Base-by-base conservation (phyloP, 2,888 invertebrate species). In the Lasioglossum morio region DNA sequence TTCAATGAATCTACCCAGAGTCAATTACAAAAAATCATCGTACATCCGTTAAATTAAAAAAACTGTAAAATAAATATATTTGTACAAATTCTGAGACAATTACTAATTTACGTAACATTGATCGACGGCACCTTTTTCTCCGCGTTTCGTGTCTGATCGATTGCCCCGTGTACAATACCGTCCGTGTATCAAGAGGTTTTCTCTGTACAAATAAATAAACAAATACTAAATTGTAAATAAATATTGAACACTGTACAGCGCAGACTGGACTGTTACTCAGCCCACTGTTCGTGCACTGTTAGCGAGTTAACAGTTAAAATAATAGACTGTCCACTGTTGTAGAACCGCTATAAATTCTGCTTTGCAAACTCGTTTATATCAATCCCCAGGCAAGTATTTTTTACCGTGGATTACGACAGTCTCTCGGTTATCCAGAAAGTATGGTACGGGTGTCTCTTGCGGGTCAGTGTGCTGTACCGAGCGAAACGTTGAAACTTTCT, bases 141-240 rank as follows among this genome's bases (percentile, higher is more conserved):
- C 34, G 23, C 37, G 34, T 19, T 19, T 34, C 34, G 19, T 2
- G 8, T 23, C 23, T 66, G 66, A 66, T 37, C 34, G 34, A 66
- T 66, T 19, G 66, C 34, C 1, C 10, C 10, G 66, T 10, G 4
- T 4, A 1, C 8, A 34, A 23, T 1, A 4, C 23, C 4, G 7
- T 23, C 19, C 37, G 66, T 3, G 23, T 23, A 19, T 19, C 7
- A 34, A 69, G 37, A 37, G 66, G 19, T 19, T 69, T 69, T 69
- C 37, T 10, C 37, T 69, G 66, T 69, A 69, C 66, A 10, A 34
- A 69, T 37, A 69, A 69, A 69, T 37, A 69, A 37, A 63, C 30
- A 30, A 63, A 66, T 34, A 34, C 34, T 66, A 30, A 30, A 63
- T 16, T 30, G 30, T 8, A 30, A 63, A 8, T 63, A 30, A 63